Evolutionary conservation across 2,113 vertebrate species (phyloP).

Genomic region (Typhlomys cinereus): DNA sequence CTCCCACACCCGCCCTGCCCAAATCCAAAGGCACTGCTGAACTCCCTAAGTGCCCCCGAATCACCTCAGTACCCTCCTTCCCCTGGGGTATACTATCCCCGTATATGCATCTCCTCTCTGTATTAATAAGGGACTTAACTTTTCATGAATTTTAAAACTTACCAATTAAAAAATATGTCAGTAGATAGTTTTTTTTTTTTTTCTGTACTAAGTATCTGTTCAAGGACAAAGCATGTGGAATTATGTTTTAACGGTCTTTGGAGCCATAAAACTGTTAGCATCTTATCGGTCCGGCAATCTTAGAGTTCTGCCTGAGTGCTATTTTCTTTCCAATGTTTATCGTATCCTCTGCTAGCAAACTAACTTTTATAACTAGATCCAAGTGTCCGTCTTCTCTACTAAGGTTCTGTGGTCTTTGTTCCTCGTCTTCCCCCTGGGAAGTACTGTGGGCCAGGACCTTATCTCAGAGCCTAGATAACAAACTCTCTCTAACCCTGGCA

Average conservation of each 20-base stretch:
- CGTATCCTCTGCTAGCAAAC: conserved; percentile 7
- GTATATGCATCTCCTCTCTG: not conserved
- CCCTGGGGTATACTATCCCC: not conserved
- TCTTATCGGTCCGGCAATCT: not conserved
- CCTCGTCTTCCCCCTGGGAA: not conserved
- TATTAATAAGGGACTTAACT: not conserved
- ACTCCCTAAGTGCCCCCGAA: not conserved
- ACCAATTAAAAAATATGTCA: not conserved
- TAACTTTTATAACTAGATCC: conserved; percentile 41
- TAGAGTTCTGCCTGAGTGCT: not conserved
- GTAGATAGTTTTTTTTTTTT: not conserved
- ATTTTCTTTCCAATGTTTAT: conserved; percentile 33
- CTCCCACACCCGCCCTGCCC: no score
- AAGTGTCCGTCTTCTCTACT: conserved; percentile 32
- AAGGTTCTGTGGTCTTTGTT: not conserved
- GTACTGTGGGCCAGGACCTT: conserved; percentile 6
- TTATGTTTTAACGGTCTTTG: not conserved
- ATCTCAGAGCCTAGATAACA: conserved; percentile 44
- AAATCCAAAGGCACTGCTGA: not conserved
- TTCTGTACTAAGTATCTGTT: not conserved
- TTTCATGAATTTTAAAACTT: conserved; percentile 19
- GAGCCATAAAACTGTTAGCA: not conserved
- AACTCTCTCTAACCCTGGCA: conserved; percentile 42
- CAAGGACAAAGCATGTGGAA: not conserved
- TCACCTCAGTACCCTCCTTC: not conserved